Evolutionary conservation across 2,797 vertebrate genomes (phyloP), one percentile per base, ranked within the genome.

Genomic region (Neomorphus geoffroyi): DNA sequence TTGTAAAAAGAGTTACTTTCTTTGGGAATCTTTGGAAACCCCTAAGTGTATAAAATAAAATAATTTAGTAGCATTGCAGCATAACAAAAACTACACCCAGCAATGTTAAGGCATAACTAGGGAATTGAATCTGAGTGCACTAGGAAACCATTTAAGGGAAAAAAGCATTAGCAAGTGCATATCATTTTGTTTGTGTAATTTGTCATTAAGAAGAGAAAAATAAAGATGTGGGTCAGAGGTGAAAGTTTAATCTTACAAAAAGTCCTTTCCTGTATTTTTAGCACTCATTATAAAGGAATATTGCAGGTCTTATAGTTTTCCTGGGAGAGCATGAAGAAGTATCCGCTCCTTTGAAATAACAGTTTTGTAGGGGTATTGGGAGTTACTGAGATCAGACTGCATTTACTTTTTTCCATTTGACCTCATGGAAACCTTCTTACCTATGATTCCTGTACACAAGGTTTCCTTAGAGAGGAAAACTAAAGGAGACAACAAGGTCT

Each of bases 171-270:
- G 70, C 16, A 94, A 80, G 86, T 53, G 33, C 26, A 67, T 57
- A 37, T 54, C 16, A 51, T 92, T 89, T 91, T 85, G 30, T 41
- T 83, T 74, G 50, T 65, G 50, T 50, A 78, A 92, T 80, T 94
- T 85, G 46, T 91, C 84, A 91, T 85, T 84, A 87, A 66, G 37
- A 81, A 67, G 37, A 85, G 37, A 78, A 93, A 94, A 93, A 54
- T 32, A 93, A 93, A 57, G 65, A 71, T 22, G 23, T 45, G 78
- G 17, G 30, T 80, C 69, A 89, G 61, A 89, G 41, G 50, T 65
- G 46, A 87, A 92, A 85, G 60, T 66, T 70, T 56, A 83, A 33
- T 89, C 91, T 57, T 61, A 82, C 43, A 61, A 56, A 66, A 90
- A 91, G 54, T 28, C 9, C 28, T n/a, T 77, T 79, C 35, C 15